Evolutionary conservation across 2,113 vertebrate genomes (phyloP).

Genomic region (Istiophorus platypterus): DNA sequence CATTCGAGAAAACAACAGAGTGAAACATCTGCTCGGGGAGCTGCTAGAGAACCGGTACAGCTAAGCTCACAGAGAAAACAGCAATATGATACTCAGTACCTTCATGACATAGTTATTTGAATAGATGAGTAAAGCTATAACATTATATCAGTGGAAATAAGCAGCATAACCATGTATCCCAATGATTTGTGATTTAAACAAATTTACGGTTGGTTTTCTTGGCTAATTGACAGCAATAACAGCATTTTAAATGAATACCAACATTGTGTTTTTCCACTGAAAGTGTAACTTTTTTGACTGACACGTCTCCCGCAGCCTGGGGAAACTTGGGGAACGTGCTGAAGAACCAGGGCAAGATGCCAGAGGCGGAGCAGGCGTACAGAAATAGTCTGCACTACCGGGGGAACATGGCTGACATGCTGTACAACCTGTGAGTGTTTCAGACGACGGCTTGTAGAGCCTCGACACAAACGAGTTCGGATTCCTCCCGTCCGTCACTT

Average conservation of each 20-base stretch:
- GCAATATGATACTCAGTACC: too few species aligned
- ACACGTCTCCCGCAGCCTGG: conserved; percentile 88
- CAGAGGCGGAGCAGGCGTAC: conserved; percentile 95
- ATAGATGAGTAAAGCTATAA: too few species aligned
- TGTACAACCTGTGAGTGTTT: conserved; percentile 98
- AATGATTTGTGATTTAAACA: not conserved
- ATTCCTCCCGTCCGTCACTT: conserved; percentile 46
- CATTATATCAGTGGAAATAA: too few species aligned
- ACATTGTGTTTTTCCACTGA: conserved; percentile 6
- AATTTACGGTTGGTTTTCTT: not conserved
- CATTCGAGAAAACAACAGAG: too few species aligned
- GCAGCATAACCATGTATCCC: not conserved
- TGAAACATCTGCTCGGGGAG: too few species aligned
- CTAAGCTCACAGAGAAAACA: too few species aligned
- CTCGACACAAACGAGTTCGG: conserved; percentile 21
- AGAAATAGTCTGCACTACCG: conserved; percentile 98
- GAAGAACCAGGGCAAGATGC: conserved; percentile 98
- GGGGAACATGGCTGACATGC: conserved; percentile 99
- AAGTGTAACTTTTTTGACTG: conserved; percentile 34
- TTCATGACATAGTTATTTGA: too few species aligned
- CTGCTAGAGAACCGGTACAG: too few species aligned
- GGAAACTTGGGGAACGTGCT: conserved; percentile 99
- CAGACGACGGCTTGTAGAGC: conserved; percentile 25
- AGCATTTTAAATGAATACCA: not conserved
- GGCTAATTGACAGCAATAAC: not conserved